Conservation (phyloP, 2,113 vertebrate genomes). For the Petrocephalus zakoni region DNA sequence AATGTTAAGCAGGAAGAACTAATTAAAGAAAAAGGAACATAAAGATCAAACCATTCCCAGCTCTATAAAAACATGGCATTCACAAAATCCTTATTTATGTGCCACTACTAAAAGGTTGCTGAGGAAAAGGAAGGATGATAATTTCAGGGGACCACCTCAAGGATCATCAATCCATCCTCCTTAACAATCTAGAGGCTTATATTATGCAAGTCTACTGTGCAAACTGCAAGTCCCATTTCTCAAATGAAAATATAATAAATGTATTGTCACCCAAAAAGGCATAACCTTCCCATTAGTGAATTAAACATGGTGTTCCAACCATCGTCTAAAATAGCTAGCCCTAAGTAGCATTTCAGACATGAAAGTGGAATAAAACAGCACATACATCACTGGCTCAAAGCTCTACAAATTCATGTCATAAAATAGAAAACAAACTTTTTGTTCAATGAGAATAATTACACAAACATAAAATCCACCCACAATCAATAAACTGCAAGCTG, state of each 20-base stretch:
- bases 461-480: constrained; percentile 28
- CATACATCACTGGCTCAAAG: neutral
- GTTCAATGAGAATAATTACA: constrained; percentile 20
- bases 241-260: neutral
- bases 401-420: neutral
- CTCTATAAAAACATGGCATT: neutral
- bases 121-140: neutral
- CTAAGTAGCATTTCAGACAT: neutral
- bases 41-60: constrained; percentile 3
- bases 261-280: neutral
- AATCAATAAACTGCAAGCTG: constrained; percentile 49
- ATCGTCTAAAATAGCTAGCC: neutral
- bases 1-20: neutral
- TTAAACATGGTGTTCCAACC: neutral
- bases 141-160: neutral
- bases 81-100: constrained; percentile 12
- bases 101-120: neutral
- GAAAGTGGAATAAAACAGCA: constrained; percentile 18
- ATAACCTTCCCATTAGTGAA: constrained; percentile 24
- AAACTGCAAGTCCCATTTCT: neutral
- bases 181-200: neutral
- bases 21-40: constrained; percentile 1
- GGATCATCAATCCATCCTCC: neutral
- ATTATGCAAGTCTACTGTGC: neutral
- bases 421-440: constrained; percentile 35